Evolutionary conservation across 2,113 vertebrate species (phyloP), one percentile per base, ranked within the genome.

Genomic region (Datnioides undecimradiatus): DNA sequence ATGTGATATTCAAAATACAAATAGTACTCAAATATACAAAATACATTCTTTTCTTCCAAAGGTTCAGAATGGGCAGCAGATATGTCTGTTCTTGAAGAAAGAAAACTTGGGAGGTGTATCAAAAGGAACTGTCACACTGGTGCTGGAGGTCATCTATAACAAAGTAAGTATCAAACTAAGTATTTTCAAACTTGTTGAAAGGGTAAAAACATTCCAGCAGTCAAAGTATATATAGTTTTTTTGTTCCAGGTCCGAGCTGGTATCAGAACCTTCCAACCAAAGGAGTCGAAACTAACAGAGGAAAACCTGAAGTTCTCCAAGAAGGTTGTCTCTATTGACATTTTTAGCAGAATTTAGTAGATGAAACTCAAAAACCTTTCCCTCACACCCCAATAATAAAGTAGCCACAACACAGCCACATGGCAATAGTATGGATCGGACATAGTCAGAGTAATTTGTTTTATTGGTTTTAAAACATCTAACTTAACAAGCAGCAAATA

Each of bases 221-320:
- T n/a, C n/a, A n/a, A n/a, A n/a, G n/a, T n/a, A n/a, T n/a, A n/a
- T n/a, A n/a, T n/a, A n/a, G n/a, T 40, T 65, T 79, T 67, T 80
- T 80, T 51, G 10, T 73, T 48, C 21, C 45, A 99, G 98, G 88
- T 99, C 77, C 96, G 96, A 94, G 98, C 98, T 68, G 95, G 96
- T 8, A 64, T 98, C 71, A 95, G 91, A 90, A 97, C 96, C 23
- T 98, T 99, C 83, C 89, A 92, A 41, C 96, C 97, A 3, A 95
- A 95, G 82, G 97, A 98, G 87, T 94, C 91, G 25, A 96, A 96
- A 88, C 95, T 96, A 65, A 79, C 87, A 0, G 97, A 97, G 84
- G 97, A 98, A 58, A 96, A 93, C 73, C 89, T 93, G 27, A 99
- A 99, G 87, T 96, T 99, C 85, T 96, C 96, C 81, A 99, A 99